A percentile compares a stretch with the other conserved stretches of the same genome.
Evolutionary conservation across 2,888 invertebrate species (phyloP).

Genomic region (Mechanitis messenoides): DNA sequence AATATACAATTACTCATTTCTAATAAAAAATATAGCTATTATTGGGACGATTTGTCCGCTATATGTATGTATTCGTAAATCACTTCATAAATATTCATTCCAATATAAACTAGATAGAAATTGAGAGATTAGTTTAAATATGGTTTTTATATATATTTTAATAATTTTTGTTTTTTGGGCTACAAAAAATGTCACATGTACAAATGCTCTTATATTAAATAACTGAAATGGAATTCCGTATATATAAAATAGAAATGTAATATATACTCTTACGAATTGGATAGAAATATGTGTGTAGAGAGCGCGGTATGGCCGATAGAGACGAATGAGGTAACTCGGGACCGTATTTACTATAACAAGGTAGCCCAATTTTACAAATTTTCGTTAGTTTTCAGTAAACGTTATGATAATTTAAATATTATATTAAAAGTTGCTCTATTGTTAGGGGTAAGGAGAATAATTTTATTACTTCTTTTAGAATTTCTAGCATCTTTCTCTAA

Average conservation of each 20-base stretch:
- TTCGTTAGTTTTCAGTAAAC: neutral
- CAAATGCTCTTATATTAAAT: too few relatives aligned
- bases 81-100: too few relatives aligned
- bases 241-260: neutral
- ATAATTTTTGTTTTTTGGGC: too few relatives aligned
- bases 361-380: neutral
- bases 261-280: constrained; percentile 1
- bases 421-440: neutral
- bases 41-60: too few relatives aligned
- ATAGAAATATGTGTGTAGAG: neutral
- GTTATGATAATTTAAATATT: neutral
- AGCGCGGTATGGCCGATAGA: neutral
- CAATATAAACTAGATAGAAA: too few relatives aligned
- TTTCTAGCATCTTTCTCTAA: neutral
- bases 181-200: too few relatives aligned
- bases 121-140: too few relatives aligned
- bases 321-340: neutral
- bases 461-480: neutral
- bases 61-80: too few relatives aligned
- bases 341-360: neutral
- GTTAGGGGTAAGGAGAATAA: neutral
- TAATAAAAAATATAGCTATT: too few relatives aligned
- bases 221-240: too few relatives aligned
- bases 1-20: too few relatives aligned
- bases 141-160: too few relatives aligned